Conservation (phyloP, 1,140 invertebrate genomes). For the Babylonia areolata region DNA sequence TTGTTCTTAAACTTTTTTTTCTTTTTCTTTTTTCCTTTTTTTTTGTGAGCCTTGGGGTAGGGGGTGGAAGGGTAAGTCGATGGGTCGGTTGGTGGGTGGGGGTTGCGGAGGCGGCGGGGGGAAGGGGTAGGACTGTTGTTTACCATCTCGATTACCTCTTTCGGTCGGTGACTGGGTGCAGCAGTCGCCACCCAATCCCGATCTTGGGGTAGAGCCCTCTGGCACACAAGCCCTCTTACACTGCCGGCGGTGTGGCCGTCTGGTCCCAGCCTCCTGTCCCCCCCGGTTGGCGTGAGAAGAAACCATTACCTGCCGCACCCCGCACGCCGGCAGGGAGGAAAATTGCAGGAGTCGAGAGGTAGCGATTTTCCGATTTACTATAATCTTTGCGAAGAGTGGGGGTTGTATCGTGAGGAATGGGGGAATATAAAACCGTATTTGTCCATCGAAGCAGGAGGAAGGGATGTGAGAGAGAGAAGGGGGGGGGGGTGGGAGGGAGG, state of each 20-base stretch:
- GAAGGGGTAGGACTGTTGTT: no score
- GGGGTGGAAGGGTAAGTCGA: no score
- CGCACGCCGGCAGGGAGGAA: background rate
- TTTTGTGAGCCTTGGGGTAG: no score
- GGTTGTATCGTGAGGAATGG: background rate
- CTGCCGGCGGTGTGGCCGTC: background rate
- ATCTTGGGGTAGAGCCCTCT: background rate
- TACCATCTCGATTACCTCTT: background rate
- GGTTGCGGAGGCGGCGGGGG: background rate
- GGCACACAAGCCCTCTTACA: background rate
- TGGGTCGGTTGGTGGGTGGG: background rate
- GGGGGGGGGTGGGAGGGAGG: background rate
- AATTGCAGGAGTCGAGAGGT: slow-evolving; percentile 22
- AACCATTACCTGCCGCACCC: slow-evolving; percentile 15
- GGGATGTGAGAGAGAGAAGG: background rate
- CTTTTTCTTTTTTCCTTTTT: no score
- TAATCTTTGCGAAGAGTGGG: background rate
- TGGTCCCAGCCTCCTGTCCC: background rate
- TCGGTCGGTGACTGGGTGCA: background rate
- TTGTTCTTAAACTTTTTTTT: no score
- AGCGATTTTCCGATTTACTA: slow-evolving; percentile 26
- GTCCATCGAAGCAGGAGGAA: background rate
- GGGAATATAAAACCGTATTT: slow-evolving; percentile 8
- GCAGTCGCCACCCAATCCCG: background rate
- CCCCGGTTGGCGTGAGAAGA: background rate